phyloP scores from a whole-genome alignment of 2,797 vertebrate genomes.

The Acrossocheilus wenchowensis region DNA sequence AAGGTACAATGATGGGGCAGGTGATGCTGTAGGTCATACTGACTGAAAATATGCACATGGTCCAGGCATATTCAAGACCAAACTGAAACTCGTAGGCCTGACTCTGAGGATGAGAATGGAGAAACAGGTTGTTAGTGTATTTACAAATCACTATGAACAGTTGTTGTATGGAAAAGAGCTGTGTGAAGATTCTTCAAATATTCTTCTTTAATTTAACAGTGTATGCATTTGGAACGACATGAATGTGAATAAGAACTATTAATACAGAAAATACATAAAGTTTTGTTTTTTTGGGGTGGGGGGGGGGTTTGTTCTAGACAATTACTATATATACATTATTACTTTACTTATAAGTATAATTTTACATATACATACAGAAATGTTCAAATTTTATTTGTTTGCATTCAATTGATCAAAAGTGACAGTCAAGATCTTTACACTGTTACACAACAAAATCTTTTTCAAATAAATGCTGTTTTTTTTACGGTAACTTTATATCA shows the following conservation, averaged over 20 bases:
- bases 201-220: constrained; percentile 1
- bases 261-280: not conserved
- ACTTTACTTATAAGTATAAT: no score
- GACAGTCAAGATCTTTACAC: not conserved
- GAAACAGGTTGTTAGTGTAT: constrained; percentile 3
- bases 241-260: not conserved
- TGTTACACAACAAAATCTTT: not conserved
- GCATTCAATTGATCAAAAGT: not conserved
- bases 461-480: not conserved
- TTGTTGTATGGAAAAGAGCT: not conserved
- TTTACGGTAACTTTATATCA: not conserved
- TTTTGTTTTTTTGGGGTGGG: not conserved
- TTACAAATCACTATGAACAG: not conserved
- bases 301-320: not conserved
- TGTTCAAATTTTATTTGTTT: not conserved
- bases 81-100: constrained; percentile 97
- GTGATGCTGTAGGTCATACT: constrained; percentile 97
- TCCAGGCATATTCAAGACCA: constrained; percentile 97
- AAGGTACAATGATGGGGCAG: constrained; percentile 95
- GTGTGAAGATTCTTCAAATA: not conserved
- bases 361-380: not conserved
- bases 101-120: constrained; percentile 74
- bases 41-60: constrained; percentile 93
- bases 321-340: not conserved
- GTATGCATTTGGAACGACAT: not conserved